Conservation (phyloP, 2,797 vertebrate genomes). For the Gadopsis bispinosus region DNA sequence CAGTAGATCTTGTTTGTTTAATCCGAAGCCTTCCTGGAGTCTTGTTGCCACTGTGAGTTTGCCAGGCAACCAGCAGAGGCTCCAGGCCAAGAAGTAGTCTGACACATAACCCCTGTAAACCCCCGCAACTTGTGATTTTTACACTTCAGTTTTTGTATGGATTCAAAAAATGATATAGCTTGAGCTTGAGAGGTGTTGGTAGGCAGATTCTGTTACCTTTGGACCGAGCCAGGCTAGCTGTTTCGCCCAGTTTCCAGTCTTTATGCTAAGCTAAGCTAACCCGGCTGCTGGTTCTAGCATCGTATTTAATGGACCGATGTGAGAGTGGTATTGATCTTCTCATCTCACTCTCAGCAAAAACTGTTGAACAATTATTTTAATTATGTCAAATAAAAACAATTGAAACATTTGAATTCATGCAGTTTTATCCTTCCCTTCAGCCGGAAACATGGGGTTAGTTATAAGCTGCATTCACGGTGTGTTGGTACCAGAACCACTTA, state of each 20-base stretch:
- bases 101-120: too few relatives aligned
- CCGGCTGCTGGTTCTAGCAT: not conserved
- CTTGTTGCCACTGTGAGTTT: not conserved
- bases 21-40: not conserved
- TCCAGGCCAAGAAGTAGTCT: too few relatives aligned
- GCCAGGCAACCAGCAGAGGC: not conserved
- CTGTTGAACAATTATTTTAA: not conserved
- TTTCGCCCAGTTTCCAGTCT: too few relatives aligned
- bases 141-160: not conserved
- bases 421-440: not conserved
- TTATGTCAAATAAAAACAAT: not conserved
- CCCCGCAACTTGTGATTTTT: not conserved
- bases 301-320: not conserved
- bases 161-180: not conserved
- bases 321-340: not conserved
- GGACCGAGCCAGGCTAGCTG: not conserved
- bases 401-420: not conserved
- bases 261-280: constrained; percentile 2
- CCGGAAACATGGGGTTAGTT: not conserved
- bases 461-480: constrained; percentile 26
- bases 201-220: not conserved
- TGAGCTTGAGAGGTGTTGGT: not conserved
- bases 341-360: not conserved
- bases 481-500: not conserved
- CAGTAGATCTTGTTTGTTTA: not conserved